phyloP scores from a whole-genome alignment of 2,888 invertebrate genomes.

The Platycheirus albimanus region DNA sequence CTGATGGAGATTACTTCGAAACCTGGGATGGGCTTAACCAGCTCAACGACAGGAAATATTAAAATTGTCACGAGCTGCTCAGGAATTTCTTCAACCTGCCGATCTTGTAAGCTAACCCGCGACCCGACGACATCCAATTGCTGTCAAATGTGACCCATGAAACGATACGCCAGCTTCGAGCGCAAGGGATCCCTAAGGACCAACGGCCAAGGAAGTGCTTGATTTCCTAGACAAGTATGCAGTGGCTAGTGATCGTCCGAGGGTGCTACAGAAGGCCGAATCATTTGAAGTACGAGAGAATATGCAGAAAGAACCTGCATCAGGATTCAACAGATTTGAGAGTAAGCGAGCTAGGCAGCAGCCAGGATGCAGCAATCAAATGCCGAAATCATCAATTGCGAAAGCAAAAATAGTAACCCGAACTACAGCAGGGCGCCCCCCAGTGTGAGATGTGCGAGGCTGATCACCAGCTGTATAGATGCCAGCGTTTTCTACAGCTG shows the following conservation, averaged over 20 bases:
- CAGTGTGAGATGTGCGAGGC: constrained; percentile 42
- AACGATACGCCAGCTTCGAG: neutral
- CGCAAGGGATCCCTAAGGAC: constrained; percentile 11
- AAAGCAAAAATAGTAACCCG: neutral
- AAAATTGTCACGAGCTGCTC: neutral
- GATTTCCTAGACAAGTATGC: neutral
- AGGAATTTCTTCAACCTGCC: too few relatives aligned
- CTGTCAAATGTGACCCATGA: neutral
- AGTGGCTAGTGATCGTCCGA: neutral
- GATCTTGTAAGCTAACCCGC: neutral
- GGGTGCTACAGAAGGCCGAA: neutral
- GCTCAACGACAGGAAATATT: neutral
- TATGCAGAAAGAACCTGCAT: neutral
- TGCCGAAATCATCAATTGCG: neutral
- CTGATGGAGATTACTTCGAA: neutral
- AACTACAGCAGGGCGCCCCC: neutral
- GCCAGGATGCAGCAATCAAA: neutral
- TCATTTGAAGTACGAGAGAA: neutral
- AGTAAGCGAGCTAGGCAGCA: neutral
- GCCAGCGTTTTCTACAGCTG: neutral
- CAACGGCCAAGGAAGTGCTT: constrained; percentile 27
- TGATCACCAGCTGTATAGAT: constrained; percentile 12
- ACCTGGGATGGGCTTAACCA: neutral
- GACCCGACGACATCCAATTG: too few relatives aligned
- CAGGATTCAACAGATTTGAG: neutral